Conservation (phyloP, 2,113 vertebrate genomes). For the Eurystomus gularis region DNA sequence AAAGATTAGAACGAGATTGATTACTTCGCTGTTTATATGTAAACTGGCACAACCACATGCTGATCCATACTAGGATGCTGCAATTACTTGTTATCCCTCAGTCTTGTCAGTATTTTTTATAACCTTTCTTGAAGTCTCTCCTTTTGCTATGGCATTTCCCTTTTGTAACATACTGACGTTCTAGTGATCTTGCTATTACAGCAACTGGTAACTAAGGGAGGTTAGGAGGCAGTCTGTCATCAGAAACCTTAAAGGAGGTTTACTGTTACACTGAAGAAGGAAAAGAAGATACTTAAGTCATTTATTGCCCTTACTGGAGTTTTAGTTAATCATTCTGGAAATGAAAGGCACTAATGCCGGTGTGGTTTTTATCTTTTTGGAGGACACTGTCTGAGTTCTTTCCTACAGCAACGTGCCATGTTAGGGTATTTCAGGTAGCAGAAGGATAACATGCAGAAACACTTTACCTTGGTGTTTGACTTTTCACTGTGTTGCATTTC, state of each 20-base stretch:
- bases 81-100: background rate
- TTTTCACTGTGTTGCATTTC: background rate
- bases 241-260: background rate
- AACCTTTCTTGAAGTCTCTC: background rate
- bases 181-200: background rate
- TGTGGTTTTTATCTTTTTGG: background rate
- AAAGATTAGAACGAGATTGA: background rate
- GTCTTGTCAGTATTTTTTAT: background rate
- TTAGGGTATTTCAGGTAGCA: background rate
- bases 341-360: background rate
- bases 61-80: background rate
- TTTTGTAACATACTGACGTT: background rate
- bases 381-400: background rate
- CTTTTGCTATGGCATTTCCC: background rate
- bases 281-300: background rate
- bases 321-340: background rate
- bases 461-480: background rate
- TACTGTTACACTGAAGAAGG: background rate
- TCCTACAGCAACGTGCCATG: background rate
- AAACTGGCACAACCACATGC: background rate
- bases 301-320: background rate
- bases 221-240: background rate
- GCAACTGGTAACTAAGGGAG: background rate
- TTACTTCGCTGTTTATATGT: background rate
- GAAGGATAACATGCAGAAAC: background rate